A percentile compares a stretch with the other conserved stretches of the same genome.
phyloP scores from a whole-genome alignment of 2,113 vertebrate species.

The Oceanites oceanicus region DNA sequence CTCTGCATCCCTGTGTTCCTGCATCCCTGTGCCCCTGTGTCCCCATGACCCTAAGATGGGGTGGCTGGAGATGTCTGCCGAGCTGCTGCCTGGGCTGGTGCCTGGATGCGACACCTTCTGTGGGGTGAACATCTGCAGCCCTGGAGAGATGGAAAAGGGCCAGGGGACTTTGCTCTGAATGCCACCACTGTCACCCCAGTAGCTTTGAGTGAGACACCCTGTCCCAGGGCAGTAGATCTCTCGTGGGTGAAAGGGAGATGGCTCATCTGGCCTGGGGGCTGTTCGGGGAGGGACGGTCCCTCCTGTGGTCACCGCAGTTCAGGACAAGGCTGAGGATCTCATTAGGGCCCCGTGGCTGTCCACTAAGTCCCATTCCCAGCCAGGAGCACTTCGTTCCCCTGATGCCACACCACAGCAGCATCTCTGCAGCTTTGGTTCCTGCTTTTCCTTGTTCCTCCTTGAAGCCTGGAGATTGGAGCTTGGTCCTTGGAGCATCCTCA shows the following conservation, averaged over 20 bases:
- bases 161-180: background rate
- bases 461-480: background rate
- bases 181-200: background rate
- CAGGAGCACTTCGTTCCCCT: background rate
- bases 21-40: no score
- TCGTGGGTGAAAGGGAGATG: background rate
- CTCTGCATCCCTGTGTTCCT: no score
- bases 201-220: background rate
- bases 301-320: background rate
- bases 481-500: background rate
- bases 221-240: background rate
- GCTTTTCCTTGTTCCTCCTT: background rate
- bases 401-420: background rate
- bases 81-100: background rate
- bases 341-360: background rate
- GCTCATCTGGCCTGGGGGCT: background rate
- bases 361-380: background rate
- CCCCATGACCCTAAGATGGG: rapidly evolving
- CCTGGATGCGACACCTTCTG: background rate
- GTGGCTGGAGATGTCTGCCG: background rate
- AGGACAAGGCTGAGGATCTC: background rate
- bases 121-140: background rate
- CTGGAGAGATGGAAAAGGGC: background rate
- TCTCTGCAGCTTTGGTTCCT: background rate
- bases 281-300: background rate